Conservation (phyloP, 2,888 invertebrate genomes). For the Leistus spinibarbis region DNA sequence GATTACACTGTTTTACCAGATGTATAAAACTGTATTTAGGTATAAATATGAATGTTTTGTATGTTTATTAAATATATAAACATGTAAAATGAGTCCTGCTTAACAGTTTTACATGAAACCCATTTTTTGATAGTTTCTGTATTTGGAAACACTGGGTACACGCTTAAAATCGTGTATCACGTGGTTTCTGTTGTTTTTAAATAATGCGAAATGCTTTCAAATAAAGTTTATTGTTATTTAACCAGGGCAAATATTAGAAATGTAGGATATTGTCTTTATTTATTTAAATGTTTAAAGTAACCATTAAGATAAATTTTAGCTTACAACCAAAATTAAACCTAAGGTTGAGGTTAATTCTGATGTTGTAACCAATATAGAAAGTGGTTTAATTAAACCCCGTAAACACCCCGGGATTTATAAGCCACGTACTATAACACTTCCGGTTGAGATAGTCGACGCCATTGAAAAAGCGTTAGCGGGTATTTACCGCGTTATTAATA, state of each 20-base stretch:
- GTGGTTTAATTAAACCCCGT: conserved; percentile 65
- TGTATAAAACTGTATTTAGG: too few relatives aligned
- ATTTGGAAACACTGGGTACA: too few relatives aligned
- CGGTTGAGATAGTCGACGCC: conserved; percentile 65
- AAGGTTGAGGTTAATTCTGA: conserved; percentile 60
- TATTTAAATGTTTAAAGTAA: neutral
- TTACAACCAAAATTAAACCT: conserved; percentile 48
- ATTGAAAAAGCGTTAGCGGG: conserved; percentile 62
- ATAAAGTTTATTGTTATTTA: neutral
- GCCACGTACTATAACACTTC: conserved; percentile 62
- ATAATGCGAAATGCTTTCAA: neutral
- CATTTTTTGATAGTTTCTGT: too few relatives aligned
- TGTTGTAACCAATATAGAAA: conserved; percentile 60
- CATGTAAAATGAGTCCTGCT: too few relatives aligned
- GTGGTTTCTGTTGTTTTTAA: too few relatives aligned
- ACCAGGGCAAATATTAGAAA: neutral
- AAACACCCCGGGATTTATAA: conserved; percentile 75
- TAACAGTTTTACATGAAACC: too few relatives aligned
- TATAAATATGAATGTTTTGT: too few relatives aligned
- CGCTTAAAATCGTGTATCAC: too few relatives aligned
- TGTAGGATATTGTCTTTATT: conserved; percentile 2
- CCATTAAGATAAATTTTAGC: conserved; percentile 44
- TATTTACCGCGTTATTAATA: conserved; percentile 27
- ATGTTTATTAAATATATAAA: too few relatives aligned
- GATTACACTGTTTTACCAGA: too few relatives aligned